Evolutionary conservation across 2,797 vertebrate genomes (phyloP).

Genomic region (Gallinago nigripennis): DNA sequence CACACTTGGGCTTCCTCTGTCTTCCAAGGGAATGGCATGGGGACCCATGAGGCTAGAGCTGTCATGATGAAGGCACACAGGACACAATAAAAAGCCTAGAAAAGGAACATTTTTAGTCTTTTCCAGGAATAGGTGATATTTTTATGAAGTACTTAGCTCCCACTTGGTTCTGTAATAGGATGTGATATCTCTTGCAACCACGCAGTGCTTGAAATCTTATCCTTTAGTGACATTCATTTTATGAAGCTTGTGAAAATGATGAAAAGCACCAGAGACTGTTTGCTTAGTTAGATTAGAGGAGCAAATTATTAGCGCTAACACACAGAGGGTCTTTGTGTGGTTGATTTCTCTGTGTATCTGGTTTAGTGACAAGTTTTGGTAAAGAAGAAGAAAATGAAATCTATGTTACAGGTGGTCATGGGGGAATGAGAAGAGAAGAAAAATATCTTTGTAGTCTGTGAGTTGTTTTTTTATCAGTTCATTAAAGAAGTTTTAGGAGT

Average conservation of each 20-base stretch:
- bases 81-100: not conserved
- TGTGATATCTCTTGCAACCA: not conserved
- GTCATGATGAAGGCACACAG: not conserved
- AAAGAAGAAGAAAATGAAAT: not conserved
- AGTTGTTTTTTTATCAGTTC: not conserved
- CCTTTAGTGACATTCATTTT: not conserved
- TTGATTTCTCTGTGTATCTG: not conserved
- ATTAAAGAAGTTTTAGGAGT: not conserved
- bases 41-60: not conserved
- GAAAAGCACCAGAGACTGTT: not conserved
- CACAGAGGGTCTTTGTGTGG: not conserved
- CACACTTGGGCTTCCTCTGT: fast-evolving
- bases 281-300: not conserved
- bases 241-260: not conserved
- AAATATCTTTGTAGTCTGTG: not conserved
- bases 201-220: not conserved
- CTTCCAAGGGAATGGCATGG: not conserved
- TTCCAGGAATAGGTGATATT: not conserved
- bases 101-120: not conserved
- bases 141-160: not conserved
- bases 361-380: not conserved
- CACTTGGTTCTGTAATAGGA: not conserved
- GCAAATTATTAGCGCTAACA: not conserved
- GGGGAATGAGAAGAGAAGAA: not conserved
- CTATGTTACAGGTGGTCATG: not conserved